Evolutionary conservation across 2,888 invertebrate species (phyloP), one percentile per base, ranked within the genome.

Genomic region (Pristionchus mayeri): DNA sequence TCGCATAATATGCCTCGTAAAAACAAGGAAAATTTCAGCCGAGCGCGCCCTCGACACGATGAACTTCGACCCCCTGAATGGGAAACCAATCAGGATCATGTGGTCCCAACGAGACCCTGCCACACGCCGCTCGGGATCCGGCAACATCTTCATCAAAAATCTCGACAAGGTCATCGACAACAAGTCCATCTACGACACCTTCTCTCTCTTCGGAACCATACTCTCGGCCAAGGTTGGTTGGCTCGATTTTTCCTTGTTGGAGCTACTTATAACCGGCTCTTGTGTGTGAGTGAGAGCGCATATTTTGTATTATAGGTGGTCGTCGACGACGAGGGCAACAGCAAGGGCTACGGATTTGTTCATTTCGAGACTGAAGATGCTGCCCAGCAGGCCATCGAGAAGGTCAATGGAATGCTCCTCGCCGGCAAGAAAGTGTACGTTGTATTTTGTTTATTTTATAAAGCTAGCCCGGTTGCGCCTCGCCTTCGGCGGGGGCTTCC

Each of bases 131-230:
- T 98, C 98, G 88, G 99, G 98, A 86, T 97, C 98, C 89, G 99
- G 98, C 87, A 99, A 99, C 94, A 98, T 99, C 87, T 99, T 99
- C 94, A 99, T 99, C 93, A 99, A 99, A 94, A 99, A 99, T 94
- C 94, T 99, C 94, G 98, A 99, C 94, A 98, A 97, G 94, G 95
- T 95, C 88, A 99, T 99, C 93, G 98, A 99, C 94, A 98, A 98
- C 94, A 99, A 98, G 94, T 97, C 98, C 86, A 97, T 99, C 95
- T 98, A 97, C 94, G 98, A 99, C 94, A 99, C 98, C 84, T 99
- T 99, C 94, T 96, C 98, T 85, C 97, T 98, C 83, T 99, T 99
- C 94, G 99, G 99, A 85, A 98, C 97, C 93, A 99, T 99, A 93
- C 94, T 98, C 88, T 98, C 98, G 93, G 99, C 98, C 94, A 98